phyloP scores from a whole-genome alignment of 1,140 invertebrate genomes.

The Periplaneta americana region DNA sequence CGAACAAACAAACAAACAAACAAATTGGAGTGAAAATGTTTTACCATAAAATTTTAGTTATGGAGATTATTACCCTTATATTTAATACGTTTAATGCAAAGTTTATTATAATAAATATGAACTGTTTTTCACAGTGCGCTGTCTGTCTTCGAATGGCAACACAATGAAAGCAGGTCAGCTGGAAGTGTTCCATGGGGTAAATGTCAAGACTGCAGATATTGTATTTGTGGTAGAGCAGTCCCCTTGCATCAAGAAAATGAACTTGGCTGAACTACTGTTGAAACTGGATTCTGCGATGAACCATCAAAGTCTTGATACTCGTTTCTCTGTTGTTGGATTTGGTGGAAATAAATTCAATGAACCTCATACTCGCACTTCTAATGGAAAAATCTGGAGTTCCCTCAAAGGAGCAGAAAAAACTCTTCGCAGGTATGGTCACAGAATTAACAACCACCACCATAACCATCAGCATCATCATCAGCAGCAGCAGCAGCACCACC shows the following conservation, averaged over 20 bases:
- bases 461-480: neutral
- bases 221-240: slow-evolving; percentile 47
- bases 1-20: no score
- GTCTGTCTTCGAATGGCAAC: slow-evolving; percentile 30
- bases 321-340: slow-evolving; percentile 46
- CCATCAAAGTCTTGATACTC: slow-evolving; percentile 32
- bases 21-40: no score
- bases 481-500: slow-evolving; percentile 16
- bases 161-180: slow-evolving; percentile 31
- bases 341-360: slow-evolving; percentile 35
- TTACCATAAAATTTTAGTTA: no score
- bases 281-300: slow-evolving; percentile 35
- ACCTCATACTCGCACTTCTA: slow-evolving; percentile 37
- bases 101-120: no score
- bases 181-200: slow-evolving; percentile 27
- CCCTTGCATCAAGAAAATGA: slow-evolving; percentile 28
- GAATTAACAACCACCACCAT: slow-evolving; percentile 3
- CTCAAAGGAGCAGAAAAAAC: slow-evolving; percentile 15
- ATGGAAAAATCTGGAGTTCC: slow-evolving; percentile 36
- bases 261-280: slow-evolving; percentile 20
- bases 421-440: slow-evolving; percentile 22
- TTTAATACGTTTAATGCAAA: no score
- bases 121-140: slow-evolving; percentile 28
- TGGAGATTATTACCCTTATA: no score
- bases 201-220: slow-evolving; percentile 40